phyloP scores from a whole-genome alignment of 2,888 invertebrate species.

The Isotomurus palustris region DNA sequence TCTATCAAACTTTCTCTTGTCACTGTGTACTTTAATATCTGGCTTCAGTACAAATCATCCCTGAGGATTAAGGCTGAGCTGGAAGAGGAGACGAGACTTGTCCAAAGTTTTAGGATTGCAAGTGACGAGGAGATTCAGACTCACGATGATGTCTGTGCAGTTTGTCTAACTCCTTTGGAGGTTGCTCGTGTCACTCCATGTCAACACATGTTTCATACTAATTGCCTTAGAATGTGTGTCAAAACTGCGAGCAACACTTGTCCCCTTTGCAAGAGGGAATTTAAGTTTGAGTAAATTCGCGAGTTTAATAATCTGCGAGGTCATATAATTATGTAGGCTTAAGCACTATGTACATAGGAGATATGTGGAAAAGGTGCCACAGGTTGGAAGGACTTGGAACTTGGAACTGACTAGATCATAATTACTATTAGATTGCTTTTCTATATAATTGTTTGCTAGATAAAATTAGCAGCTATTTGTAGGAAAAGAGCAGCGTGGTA shows the following conservation, averaged over 20 bases:
- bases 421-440: too few species aligned
- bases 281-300: slow-evolving; percentile 35
- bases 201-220: slow-evolving; percentile 73
- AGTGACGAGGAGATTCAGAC: slow-evolving; percentile 62
- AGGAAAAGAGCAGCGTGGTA: too few species aligned
- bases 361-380: too few species aligned
- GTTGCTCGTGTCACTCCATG: slow-evolving; percentile 72
- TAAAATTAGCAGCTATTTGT: too few species aligned
- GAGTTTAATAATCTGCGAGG: too few species aligned
- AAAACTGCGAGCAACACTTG: slow-evolving; percentile 59
- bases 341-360: too few species aligned
- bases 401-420: too few species aligned
- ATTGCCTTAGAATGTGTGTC: slow-evolving; percentile 68
- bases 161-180: slow-evolving; percentile 66
- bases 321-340: too few species aligned
- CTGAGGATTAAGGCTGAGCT: slow-evolving; percentile 57
- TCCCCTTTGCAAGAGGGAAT: slow-evolving; percentile 64
- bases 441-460: too few species aligned
- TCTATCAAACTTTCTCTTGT: slow-evolving; percentile 58
- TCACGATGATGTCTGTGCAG: slow-evolving; percentile 73
- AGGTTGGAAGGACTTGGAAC: too few species aligned
- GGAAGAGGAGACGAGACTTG: slow-evolving; percentile 58
- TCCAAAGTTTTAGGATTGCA: slow-evolving; percentile 61
- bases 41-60: slow-evolving; percentile 62
- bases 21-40: slow-evolving; percentile 63